These are phyloP conservation scores for Nycticebus coucang DNA, from an alignment of 2,113 vertebrate species.

Conservation along the genomic window DNA sequence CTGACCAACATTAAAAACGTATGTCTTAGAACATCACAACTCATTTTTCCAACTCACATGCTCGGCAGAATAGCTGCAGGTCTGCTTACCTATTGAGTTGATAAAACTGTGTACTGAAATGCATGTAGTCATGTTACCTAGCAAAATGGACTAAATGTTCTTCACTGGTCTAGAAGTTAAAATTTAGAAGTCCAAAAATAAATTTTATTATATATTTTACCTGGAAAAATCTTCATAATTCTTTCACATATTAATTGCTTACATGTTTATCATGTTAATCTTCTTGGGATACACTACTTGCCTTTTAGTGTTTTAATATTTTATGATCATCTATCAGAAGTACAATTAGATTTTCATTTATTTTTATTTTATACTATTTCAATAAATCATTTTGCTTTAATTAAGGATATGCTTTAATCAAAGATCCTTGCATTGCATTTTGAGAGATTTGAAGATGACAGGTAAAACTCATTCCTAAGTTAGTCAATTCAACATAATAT, in stretches of 20 bases:
- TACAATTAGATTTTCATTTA: background rate
- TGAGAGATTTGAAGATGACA: background rate
- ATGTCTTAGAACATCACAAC: background rate
- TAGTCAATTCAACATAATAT: background rate
- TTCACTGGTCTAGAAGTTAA: background rate
- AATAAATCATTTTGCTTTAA: background rate
- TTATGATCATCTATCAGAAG: background rate
- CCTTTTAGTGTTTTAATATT: background rate
- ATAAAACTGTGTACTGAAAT: background rate
- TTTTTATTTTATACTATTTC: background rate
- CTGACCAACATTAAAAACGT: background rate
- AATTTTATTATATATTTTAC: background rate
- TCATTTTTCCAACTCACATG: background rate
- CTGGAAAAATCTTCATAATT: background rate
- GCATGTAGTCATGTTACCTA: background rate
- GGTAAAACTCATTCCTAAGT: background rate
- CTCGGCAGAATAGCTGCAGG: background rate
- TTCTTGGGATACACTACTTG: background rate
- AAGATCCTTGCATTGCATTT: background rate
- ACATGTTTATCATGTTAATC: background rate
- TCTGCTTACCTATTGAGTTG: background rate
- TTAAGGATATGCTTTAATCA: background rate
- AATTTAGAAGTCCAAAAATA: background rate
- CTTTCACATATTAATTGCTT: background rate
- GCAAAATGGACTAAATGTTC: background rate